Conservation (phyloP, 2,888 invertebrate species). For the Cataglyphis altisquamis region DNA sequence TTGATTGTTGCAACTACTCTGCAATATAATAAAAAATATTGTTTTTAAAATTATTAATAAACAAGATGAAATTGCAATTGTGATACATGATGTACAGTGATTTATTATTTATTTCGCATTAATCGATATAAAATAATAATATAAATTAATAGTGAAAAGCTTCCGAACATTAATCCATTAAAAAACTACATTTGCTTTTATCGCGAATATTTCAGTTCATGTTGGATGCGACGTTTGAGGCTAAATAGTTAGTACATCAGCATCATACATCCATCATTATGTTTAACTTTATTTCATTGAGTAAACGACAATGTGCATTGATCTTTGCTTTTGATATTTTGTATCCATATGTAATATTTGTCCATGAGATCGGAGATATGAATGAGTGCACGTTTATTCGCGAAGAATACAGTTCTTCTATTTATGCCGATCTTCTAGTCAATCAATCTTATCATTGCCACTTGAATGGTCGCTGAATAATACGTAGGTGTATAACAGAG, state of each 20-base stretch:
- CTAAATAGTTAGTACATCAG: neutral
- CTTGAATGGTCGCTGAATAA: conserved; percentile 58
- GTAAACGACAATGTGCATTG: neutral
- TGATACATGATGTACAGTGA: neutral
- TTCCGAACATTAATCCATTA: neutral
- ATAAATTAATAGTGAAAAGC: neutral
- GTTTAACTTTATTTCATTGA: neutral
- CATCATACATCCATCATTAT: neutral
- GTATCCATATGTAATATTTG: neutral
- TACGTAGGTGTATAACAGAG: conserved; percentile 43
- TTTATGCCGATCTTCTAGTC: conserved; percentile 48
- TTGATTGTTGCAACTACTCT: neutral
- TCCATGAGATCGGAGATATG: conserved; percentile 7
- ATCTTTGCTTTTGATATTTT: conserved; percentile 11
- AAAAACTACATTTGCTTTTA: neutral
- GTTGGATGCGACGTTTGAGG: neutral
- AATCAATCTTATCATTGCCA: conserved; percentile 55
- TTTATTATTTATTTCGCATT: conserved; percentile 13
- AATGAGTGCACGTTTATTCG: conserved; percentile 24
- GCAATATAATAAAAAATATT: neutral
- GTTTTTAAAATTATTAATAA: neutral
- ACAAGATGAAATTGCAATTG: conserved; percentile 9
- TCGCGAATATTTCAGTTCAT: neutral
- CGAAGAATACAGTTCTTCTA: conserved; percentile 32
- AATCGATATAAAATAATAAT: neutral